A percentile compares a stretch with the other conserved stretches of the same genome.
Evolutionary conservation across 2,797 vertebrate species (phyloP).

Genomic region (Sebastes steindachneri): DNA sequence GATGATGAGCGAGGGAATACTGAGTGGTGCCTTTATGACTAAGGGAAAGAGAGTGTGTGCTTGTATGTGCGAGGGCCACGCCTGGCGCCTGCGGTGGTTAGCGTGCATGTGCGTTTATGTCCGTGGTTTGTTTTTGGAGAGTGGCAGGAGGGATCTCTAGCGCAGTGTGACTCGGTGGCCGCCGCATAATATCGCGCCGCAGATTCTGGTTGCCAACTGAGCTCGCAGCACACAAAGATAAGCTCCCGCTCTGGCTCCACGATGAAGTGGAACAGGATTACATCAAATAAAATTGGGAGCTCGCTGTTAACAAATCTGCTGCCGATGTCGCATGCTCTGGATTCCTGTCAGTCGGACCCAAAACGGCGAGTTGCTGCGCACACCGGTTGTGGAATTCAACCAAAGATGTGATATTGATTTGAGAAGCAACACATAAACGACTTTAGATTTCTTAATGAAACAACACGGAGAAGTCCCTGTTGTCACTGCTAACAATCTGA

Average conservation of each 20-base stretch:
- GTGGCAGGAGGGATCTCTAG: conserved; percentile 1
- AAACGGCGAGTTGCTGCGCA: neutral
- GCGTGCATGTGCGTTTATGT: neutral
- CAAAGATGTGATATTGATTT: conserved; percentile 10
- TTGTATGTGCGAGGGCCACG: neutral
- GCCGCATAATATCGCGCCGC: neutral
- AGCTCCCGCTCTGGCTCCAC: conserved; percentile 17
- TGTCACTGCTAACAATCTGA: conserved; percentile 48
- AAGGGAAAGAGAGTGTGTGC: neutral
- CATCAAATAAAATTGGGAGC: conserved; percentile 49
- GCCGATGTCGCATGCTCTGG: neutral
- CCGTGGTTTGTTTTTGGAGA: neutral
- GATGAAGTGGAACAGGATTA: conserved; percentile 49
- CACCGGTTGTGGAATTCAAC: conserved; percentile 1
- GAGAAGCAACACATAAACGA: conserved; percentile 1
- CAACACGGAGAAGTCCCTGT: conserved; percentile 21
- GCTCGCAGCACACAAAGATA: conserved; percentile 32
- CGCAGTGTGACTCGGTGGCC: neutral
- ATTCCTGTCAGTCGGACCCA: conserved; percentile 18
- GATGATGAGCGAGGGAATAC: neutral
- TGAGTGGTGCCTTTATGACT: neutral
- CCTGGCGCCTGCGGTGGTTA: neutral
- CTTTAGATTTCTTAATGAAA: conserved; percentile 21
- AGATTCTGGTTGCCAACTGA: conserved; percentile 9
- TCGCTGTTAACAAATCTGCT: conserved; percentile 50